Conservation (phyloP, 2,888 invertebrate species). For the Drosophila emarginata region DNA sequence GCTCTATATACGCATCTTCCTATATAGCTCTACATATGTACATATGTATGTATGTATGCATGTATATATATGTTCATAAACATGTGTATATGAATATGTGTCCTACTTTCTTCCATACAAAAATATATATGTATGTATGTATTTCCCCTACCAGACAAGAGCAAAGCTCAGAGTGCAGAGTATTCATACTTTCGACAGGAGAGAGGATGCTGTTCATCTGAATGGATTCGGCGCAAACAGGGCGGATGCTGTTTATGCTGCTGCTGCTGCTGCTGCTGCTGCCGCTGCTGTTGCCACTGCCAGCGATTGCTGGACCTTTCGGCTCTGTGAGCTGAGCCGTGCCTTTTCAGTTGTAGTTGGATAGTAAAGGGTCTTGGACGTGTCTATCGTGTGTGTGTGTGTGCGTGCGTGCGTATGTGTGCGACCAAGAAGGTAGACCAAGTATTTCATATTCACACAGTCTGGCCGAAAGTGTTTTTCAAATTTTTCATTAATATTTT, state of each 20-base stretch:
- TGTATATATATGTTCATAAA: neutral
- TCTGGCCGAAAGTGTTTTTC: neutral
- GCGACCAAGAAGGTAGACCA: conserved; percentile 5
- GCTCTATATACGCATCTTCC: conserved; percentile 1
- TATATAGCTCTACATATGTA: neutral
- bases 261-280: conserved; percentile 17
- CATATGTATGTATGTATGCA: neutral
- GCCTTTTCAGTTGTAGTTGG: conserved; percentile 82
- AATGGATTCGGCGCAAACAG: conserved; percentile 55
- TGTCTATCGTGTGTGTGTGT: conserved; percentile 63
- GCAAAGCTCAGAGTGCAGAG: conserved; percentile 6
- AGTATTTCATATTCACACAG: conserved; percentile 1
- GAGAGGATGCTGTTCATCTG: neutral
- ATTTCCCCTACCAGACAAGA: conserved; percentile 44
- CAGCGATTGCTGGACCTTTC: conserved; percentile 18
- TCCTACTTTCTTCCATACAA: conserved; percentile 66
- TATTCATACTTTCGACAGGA: conserved; percentile 1
- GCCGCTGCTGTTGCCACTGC: conserved; percentile 23
- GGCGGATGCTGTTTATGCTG: conserved; percentile 50
- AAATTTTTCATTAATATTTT: neutral
- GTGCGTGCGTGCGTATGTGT: conserved; percentile 41
- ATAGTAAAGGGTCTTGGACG: conserved; percentile 81
- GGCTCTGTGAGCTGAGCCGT: conserved; percentile 40
- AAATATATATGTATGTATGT: neutral
- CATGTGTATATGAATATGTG: conserved; percentile 37